A percentile compares a stretch with the other conserved stretches of the same genome.
These are phyloP conservation scores for Drymonia ruficornis DNA, from an alignment of 2,888 invertebrate genomes.

Conservation along the genomic window DNA sequence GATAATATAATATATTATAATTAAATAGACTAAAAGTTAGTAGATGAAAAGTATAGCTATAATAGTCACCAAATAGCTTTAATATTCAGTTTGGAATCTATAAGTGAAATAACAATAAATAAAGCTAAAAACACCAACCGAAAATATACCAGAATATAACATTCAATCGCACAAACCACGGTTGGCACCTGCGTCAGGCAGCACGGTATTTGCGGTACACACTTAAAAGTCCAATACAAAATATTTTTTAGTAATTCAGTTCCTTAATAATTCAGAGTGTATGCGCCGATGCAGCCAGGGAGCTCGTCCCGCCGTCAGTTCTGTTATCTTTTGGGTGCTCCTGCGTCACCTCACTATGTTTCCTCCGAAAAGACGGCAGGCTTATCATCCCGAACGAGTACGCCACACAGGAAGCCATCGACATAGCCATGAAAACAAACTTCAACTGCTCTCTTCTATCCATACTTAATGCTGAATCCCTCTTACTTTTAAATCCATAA, in stretches of 20 bases:
- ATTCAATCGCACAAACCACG: neutral
- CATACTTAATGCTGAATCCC: conserved; percentile 49
- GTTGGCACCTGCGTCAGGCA: neutral
- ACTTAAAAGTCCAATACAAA: conserved; percentile 5
- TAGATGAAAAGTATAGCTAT: neutral
- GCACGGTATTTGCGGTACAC: neutral
- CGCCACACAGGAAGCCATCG: conserved; percentile 60
- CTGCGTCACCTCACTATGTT: conserved; percentile 13
- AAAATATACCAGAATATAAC: neutral
- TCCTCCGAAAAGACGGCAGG: conserved; percentile 31
- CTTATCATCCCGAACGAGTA: conserved; percentile 63
- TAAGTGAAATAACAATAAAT: conserved; percentile 6
- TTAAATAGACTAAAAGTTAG: neutral
- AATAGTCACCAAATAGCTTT: conserved; percentile 8
- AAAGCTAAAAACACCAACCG: conserved; percentile 3
- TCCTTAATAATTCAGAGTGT: neutral
- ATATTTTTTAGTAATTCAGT: neutral
- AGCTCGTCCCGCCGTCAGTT: conserved; percentile 27
- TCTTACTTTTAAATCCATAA: conserved; percentile 43
- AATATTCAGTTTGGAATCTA: conserved; percentile 3
- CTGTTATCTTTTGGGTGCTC: conserved; percentile 40
- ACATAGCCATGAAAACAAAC: conserved; percentile 56
- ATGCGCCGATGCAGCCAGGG: neutral
- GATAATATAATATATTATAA: too few relatives aligned
- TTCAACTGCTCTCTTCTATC: conserved; percentile 62